phyloP scores from a whole-genome alignment of 2,888 invertebrate species.

The Phania funesta region DNA sequence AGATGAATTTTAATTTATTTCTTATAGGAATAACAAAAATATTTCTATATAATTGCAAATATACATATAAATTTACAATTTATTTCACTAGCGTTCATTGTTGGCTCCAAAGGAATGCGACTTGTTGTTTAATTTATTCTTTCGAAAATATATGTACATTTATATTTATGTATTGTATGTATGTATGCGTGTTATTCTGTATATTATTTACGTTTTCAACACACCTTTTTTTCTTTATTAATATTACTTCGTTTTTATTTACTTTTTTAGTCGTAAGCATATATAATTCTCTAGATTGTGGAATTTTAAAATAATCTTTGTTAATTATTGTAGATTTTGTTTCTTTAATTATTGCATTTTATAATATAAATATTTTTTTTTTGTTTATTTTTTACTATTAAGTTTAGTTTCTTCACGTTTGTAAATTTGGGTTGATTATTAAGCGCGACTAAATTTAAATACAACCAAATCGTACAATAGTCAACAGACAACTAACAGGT shows the following conservation, averaged over 20 bases:
- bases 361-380: conserved; percentile 37
- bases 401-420: conserved; percentile 42
- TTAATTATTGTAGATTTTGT: conserved; percentile 35
- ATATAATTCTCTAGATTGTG: conserved; percentile 49
- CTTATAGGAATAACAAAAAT: conserved; percentile 11
- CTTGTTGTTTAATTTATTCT: conserved; percentile 53
- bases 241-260: not conserved
- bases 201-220: conserved; percentile 40
- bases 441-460: conserved; percentile 39
- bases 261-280: not conserved
- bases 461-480: conserved; percentile 67
- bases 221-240: conserved; percentile 55
- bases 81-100: conserved; percentile 58
- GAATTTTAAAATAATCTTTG: conserved; percentile 45
- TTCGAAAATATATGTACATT: conserved; percentile 1
- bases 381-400: conserved; percentile 18
- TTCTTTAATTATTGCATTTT: conserved; percentile 26
- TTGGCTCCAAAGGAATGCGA: conserved; percentile 39
- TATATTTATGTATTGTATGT: not conserved
- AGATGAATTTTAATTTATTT: conserved; percentile 16
- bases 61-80: not conserved
- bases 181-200: conserved; percentile 1
- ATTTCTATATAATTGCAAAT: conserved; percentile 32
- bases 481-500: conserved; percentile 69
- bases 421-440: not conserved